These are phyloP conservation scores for Macropodus opercularis DNA, from an alignment of 2,797 vertebrate species.

Conservation along the genomic window DNA sequence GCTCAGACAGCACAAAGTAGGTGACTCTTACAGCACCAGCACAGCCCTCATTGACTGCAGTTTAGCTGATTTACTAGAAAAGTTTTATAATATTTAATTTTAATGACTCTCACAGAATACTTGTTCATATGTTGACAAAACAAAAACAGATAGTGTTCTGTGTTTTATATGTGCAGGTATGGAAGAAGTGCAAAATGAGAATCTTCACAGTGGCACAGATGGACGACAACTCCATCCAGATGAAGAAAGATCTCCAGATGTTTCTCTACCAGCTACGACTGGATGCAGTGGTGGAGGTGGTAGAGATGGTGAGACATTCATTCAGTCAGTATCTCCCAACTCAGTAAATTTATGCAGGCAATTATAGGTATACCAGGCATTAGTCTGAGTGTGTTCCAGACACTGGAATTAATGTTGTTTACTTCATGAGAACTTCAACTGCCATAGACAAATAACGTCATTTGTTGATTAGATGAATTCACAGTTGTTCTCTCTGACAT, in stretches of 20 bases:
- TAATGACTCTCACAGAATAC: no score
- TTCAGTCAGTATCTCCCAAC: neutral
- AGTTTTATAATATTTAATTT: no score
- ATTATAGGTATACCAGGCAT: neutral
- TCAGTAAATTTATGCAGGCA: no score
- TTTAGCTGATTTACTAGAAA: no score
- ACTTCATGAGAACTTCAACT: neutral
- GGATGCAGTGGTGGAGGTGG: constrained; percentile 94
- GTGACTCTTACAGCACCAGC: no score
- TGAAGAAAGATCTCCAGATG: constrained; percentile 97
- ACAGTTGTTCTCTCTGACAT: neutral
- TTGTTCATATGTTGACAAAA: no score
- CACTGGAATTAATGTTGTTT: neutral
- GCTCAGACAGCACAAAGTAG: constrained; percentile 93
- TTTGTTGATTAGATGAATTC: no score
- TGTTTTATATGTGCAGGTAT: constrained; percentile 83
- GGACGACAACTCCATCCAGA: constrained; percentile 97
- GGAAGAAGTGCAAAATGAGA: constrained; percentile 95
- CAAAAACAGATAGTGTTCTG: neutral
- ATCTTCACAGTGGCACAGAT: constrained; percentile 97
- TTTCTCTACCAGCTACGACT: constrained; percentile 94
- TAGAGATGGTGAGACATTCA: constrained; percentile 91
- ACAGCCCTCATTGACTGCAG: no score
- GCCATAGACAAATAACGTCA: neutral
- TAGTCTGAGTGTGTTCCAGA: neutral